These are phyloP conservation scores for Embiotoca jacksoni DNA, from an alignment of 2,113 vertebrate genomes.

Conservation along the genomic window DNA sequence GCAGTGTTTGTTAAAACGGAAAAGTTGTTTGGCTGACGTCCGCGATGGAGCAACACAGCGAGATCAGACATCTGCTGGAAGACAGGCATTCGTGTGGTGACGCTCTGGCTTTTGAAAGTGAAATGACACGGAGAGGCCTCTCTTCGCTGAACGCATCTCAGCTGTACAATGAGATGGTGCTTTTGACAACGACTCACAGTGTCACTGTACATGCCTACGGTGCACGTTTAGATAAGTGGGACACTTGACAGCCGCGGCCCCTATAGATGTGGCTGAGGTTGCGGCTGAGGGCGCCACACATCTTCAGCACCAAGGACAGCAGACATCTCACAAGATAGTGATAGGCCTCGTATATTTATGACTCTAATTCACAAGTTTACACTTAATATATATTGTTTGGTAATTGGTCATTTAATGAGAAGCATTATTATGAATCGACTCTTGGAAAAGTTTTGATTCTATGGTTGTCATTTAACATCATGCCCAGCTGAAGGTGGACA, in stretches of 20 bases:
- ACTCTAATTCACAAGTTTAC: neutral
- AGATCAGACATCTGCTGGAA: constrained; percentile 63
- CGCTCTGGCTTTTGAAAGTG: constrained; percentile 47
- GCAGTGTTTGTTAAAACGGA: constrained; percentile 52
- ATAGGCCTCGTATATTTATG: constrained; percentile 11
- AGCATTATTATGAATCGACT: too few relatives aligned
- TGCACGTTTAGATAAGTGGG: constrained; percentile 56
- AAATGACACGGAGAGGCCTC: constrained; percentile 58
- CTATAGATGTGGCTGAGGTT: constrained; percentile 39
- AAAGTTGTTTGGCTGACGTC: constrained; percentile 53
- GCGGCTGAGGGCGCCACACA: constrained; percentile 9
- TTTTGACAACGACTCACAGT: constrained; percentile 50
- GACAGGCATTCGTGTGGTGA: constrained; percentile 63
- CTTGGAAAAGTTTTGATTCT: too few relatives aligned
- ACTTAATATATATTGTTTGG: neutral
- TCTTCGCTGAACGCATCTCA: constrained; percentile 50
- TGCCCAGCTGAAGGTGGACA: neutral
- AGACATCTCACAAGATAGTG: constrained; percentile 3
- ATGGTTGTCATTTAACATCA: neutral
- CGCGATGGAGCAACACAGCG: constrained; percentile 45
- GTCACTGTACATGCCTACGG: constrained; percentile 45
- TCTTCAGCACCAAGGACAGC: constrained; percentile 58
- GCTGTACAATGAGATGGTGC: constrained; percentile 53
- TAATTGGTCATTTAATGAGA: too few relatives aligned
- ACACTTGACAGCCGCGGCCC: constrained; percentile 53